Percentiles rank a stretch among this genome's conserved stretches.
Conservation (phyloP, 2,888 invertebrate species). For the Callyntrura guangdongensis region DNA sequence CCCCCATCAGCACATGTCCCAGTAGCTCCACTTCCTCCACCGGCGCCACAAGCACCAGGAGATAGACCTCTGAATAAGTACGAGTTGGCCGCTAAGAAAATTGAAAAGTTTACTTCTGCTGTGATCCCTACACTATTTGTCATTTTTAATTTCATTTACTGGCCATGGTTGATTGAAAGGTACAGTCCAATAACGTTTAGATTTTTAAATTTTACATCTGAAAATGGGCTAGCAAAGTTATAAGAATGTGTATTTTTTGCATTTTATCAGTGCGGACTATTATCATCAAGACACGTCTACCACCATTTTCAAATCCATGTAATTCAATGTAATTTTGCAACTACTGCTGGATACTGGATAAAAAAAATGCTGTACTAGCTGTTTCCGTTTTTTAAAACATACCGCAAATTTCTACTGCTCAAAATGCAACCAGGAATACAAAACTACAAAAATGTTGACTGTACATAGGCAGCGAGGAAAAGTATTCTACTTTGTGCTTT, state of each 20-base stretch:
- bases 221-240: not conserved
- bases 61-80: slow-evolving; percentile 81
- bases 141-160: slow-evolving; percentile 84
- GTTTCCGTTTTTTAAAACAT: not conserved
- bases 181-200: not conserved
- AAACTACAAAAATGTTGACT: too few species aligned
- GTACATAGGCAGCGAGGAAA: too few species aligned
- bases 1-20: slow-evolving; percentile 60
- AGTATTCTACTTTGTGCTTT: too few species aligned
- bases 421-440: not conserved
- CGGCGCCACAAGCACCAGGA: slow-evolving; percentile 62
- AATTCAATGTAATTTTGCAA: slow-evolving; percentile 4
- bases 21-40: slow-evolving; percentile 55
- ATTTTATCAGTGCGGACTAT: slow-evolving; percentile 78
- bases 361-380: not conserved
- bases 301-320: slow-evolving; percentile 79
- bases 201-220: not conserved
- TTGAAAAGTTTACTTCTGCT: slow-evolving; percentile 83
- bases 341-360: not conserved
- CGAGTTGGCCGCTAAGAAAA: slow-evolving; percentile 82
- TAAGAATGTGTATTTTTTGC: too few species aligned
- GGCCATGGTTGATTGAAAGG: slow-evolving; percentile 83
- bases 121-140: slow-evolving; percentile 84
- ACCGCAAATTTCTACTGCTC: not conserved
- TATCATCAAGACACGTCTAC: slow-evolving; percentile 77